Evolutionary conservation across 2,797 vertebrate genomes (phyloP), one percentile per base, ranked within the genome.

Genomic region (Liparis tanakae): DNA sequence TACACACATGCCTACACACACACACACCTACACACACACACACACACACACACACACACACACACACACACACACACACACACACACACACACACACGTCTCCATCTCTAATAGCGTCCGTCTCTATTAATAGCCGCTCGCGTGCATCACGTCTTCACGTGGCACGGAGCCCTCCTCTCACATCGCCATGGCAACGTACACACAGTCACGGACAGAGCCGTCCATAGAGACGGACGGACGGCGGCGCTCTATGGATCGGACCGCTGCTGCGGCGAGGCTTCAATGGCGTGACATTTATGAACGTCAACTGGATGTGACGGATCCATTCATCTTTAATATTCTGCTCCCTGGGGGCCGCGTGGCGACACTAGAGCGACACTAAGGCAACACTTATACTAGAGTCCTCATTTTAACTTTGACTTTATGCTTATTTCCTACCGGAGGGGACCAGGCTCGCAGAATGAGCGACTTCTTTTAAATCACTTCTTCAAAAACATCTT

Each of bases 111-210:
- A 30, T 30, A 2, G 34, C 12, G 10, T 2, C 77, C 67, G 46
- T 77, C 53, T 81, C 85, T 89, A 87, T 79, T 80, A 84, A 86
- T 81, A 86, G 70, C 70, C 67, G 66, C 82, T 79, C 62, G 43
- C 72, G 53, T 51, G 25, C 74, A 75, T 72, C 70, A 78, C 85
- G 70, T 75, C 67, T 63, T 85, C 80, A 84, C 81, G 72, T 79
- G 80, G 82, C 80, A 76, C 71, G 59, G 63, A 69, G 71, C 65
- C 67, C 63, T 75, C 60, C 34, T 80, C 67, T 83, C 68, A 20
- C 34, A 72, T 90, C 78, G 64, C 88, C 75, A 30, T 88, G 81
- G 82, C 72, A 90, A 91, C 84, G 66, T 77, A 54, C 53, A 75
- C 67, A 77, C 25, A 70, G 33, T 55, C 8, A 7, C 34, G 46